Base-by-base conservation (phyloP, 1,140 invertebrate genomes). In the Colletes gigas region DNA sequence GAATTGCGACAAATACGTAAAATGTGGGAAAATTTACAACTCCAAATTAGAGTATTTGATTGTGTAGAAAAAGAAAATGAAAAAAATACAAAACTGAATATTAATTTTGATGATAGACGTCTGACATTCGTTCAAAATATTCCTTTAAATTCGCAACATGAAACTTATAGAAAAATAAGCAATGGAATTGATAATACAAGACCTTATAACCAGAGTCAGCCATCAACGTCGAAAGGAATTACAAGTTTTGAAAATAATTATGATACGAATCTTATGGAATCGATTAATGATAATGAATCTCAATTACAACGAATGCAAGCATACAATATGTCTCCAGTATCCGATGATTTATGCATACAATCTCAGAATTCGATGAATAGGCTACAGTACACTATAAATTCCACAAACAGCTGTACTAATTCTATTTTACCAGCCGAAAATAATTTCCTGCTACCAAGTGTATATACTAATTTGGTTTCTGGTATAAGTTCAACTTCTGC, bases 11-110 rank as follows among this genome's bases (percentile, higher is more conserved):
- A 95, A 83, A 93, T 96, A 44, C 94, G 95, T 9, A 92, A 91
- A 75, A 95, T 96, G 93, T 95, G 96, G 93, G 94, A 95, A 74
- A 95, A 95, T 87, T 90, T 96, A 54, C 94, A 95, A 62, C 88
- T 94, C 69, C 94, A 95, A 71, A 94, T 96, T 73, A 87, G 94
- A 55, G 91, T 92, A 68, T 88, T 95, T 89, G 89, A 94, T 82
- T 44, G 92, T 81, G 74, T 92, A 82, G 83, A 92, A 88, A 82
- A 92, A 89, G 68, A 71, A 21, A 69, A 74, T 57, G 63, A 72
- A 62, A 76, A 81, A 21, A 47, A 86, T 52, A 73, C 68, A 30
- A 65, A 19, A 62, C 1, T 62, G 15, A 65, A 44, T 17, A 4
- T 12, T 17, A 60, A 30, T 39, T 19, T 21, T 47, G 70, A 77